These are phyloP conservation scores for Drosophila nigromelanica DNA, from an alignment of 1,140 invertebrate genomes.

Conservation along the genomic window DNA sequence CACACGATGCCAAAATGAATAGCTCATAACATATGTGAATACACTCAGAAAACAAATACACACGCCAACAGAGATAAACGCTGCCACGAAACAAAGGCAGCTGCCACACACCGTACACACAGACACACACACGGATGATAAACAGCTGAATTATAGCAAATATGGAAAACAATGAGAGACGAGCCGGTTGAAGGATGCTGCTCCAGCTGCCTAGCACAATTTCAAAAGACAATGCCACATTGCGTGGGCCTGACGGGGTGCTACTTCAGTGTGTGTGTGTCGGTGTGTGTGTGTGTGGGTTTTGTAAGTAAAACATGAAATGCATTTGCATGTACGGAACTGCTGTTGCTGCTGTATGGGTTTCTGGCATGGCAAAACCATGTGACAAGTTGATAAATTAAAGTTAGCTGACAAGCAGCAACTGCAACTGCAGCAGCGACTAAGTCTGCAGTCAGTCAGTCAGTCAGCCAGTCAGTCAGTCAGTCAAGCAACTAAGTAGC, in stretches of 20 bases:
- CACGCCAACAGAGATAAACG: conserved; percentile 33
- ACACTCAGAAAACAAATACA: conserved; percentile 37
- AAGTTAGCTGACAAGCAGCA: conserved; percentile 43
- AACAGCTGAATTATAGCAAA: conserved; percentile 70
- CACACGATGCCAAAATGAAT: conserved; percentile 60
- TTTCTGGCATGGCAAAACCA: conserved; percentile 37
- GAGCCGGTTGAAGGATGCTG: conserved; percentile 34
- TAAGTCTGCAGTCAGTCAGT: conserved; percentile 10
- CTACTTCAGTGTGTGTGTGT: background rate
- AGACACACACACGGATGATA: conserved; percentile 46
- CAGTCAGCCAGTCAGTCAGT: conserved; percentile 21
- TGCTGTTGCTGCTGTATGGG: conserved; percentile 5
- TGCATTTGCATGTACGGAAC: conserved; percentile 32
- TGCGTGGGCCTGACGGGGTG: conserved; percentile 27
- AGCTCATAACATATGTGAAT: conserved; percentile 65
- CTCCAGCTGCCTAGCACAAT: conserved; percentile 40
- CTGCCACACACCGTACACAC: conserved; percentile 22
- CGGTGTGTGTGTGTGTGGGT: background rate
- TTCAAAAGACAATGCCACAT: conserved; percentile 44
- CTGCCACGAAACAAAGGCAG: conserved; percentile 43
- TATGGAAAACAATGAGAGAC: conserved; percentile 62
- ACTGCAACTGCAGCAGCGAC: conserved; percentile 16
- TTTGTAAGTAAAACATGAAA: conserved; percentile 40
- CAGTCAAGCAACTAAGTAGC: conserved; percentile 36
- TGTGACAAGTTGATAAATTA: conserved; percentile 71